Evolutionary conservation across 1,140 invertebrate genomes (phyloP).

Genomic region (Sitophilus oryzae): DNA sequence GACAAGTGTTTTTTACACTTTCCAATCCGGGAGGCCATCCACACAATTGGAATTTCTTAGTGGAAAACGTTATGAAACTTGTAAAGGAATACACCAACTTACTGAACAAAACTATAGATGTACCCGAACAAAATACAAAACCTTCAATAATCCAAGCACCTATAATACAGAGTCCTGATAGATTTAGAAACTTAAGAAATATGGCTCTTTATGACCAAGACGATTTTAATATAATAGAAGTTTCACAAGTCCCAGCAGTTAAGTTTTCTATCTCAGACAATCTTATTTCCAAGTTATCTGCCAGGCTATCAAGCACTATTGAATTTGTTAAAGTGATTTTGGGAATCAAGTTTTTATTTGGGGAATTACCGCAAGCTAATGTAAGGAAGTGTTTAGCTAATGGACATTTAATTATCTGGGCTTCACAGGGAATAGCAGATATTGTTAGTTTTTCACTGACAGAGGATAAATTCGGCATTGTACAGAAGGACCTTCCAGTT

Average conservation of each 20-base stretch:
- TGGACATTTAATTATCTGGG: conserved; percentile 64
- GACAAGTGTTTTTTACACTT: conserved; percentile 59
- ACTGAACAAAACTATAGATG: conserved; percentile 51
- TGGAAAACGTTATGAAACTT: conserved; percentile 53
- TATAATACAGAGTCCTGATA: conserved; percentile 16
- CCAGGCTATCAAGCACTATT: conserved; percentile 20
- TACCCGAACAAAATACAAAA: conserved; percentile 28
- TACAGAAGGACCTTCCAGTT: conserved; percentile 65
- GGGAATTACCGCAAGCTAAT: conserved; percentile 61
- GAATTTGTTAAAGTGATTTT: conserved; percentile 47
- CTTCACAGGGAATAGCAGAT: conserved; percentile 61
- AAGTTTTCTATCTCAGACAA: conserved; percentile 8
- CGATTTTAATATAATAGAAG: conserved; percentile 18
- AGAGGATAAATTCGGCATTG: conserved; percentile 74
- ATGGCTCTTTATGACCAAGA: conserved; percentile 25
- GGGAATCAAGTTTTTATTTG: conserved; percentile 64
- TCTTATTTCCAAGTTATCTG: conserved; percentile 12
- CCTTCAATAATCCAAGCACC: conserved; percentile 13
- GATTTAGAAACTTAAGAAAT: conserved; percentile 33
- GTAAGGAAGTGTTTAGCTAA: conserved; percentile 57
- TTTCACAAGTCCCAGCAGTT: conserved; percentile 14
- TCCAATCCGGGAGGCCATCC: conserved; percentile 74
- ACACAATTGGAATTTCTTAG: conserved; percentile 68
- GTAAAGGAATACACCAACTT: conserved; percentile 58
- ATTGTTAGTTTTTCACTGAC: conserved; percentile 60